A percentile compares a stretch with the other conserved stretches of the same genome.
Conservation (phyloP, 2,797 vertebrate genomes). For the Sarcoramphus papa region DNA sequence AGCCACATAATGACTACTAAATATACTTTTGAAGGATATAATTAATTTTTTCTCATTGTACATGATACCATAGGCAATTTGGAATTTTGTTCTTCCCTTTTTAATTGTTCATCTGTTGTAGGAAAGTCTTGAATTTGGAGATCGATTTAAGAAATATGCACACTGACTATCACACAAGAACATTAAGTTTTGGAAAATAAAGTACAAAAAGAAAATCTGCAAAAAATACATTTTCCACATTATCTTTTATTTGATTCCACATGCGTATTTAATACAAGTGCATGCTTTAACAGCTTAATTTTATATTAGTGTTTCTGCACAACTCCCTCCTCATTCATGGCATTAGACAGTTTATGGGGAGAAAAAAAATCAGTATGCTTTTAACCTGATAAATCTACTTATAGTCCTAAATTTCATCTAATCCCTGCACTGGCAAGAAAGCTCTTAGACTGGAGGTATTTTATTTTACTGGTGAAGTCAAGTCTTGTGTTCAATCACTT, state of each 20-base stretch:
- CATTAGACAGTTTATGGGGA: neutral
- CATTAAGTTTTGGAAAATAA: neutral
- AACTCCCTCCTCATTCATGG: neutral
- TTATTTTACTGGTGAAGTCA: neutral
- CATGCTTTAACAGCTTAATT: neutral
- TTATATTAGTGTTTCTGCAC: neutral
- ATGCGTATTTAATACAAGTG: neutral
- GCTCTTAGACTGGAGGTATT: neutral
- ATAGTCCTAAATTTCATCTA: neutral
- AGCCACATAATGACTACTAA: neutral
- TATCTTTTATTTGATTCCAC: neutral
- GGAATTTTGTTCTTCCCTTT: neutral
- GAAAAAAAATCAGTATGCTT: neutral
- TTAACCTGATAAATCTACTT: conserved; percentile 8
- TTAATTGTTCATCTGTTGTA: neutral
- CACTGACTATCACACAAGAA: neutral
- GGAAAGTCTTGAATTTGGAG: neutral
- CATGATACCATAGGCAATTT: neutral
- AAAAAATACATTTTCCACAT: neutral
- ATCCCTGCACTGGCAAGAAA: neutral
- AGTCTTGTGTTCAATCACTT: neutral
- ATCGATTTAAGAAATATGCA: accelerated
- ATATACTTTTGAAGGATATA: neutral
- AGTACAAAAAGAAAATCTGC: neutral
- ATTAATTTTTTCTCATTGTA: neutral